Evolutionary conservation across 2,113 vertebrate genomes (phyloP).

Genomic region (Nansenia antarctica): DNA sequence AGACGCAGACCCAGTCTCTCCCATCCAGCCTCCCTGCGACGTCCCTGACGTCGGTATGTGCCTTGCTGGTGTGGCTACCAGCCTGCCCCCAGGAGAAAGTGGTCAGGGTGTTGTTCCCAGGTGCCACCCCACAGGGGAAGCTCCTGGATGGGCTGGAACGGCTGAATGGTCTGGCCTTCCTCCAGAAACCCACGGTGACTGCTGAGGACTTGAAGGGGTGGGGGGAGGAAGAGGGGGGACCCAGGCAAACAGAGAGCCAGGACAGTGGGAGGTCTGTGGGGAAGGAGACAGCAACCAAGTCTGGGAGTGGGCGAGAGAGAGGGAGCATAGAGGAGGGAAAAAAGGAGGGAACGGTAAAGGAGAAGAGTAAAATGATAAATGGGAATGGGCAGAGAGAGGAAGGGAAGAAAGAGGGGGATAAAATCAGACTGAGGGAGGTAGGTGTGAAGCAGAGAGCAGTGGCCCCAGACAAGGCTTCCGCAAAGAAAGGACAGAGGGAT

Average conservation of each 20-base stretch:
- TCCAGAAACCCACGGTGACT: conserved; percentile 80
- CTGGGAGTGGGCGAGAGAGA: conserved; percentile 57
- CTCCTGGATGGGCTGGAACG: conserved; percentile 90
- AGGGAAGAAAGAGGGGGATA: conserved; percentile 68
- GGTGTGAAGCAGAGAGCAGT: conserved; percentile 62
- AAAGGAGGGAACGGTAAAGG: conserved; percentile 71
- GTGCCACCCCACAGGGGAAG: conserved; percentile 84
- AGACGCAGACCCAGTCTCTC: no score
- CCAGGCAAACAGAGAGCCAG: conserved; percentile 84
- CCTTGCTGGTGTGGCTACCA: conserved; percentile 93
- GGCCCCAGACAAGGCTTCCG: conserved; percentile 61
- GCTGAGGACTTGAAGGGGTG: conserved; percentile 81
- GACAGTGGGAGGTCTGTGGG: conserved; percentile 82
- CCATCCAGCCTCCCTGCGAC: no score
- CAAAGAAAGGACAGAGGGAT: conserved; percentile 80
- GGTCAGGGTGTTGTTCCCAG: conserved; percentile 50
- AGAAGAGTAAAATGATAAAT: conserved; percentile 63
- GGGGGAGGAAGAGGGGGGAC: no score
- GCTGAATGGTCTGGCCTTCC: conserved; percentile 86
- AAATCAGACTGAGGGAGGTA: conserved; percentile 59
- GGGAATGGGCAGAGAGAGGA: conserved; percentile 60
- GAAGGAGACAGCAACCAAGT: conserved; percentile 62
- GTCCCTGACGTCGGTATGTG: no score
- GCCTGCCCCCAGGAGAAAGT: conserved; percentile 55
- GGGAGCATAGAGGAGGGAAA: no score